A percentile compares a stretch with the other conserved stretches of the same genome.
Conservation (phyloP, 2,888 invertebrate species). For the Callimorpha dominula region DNA sequence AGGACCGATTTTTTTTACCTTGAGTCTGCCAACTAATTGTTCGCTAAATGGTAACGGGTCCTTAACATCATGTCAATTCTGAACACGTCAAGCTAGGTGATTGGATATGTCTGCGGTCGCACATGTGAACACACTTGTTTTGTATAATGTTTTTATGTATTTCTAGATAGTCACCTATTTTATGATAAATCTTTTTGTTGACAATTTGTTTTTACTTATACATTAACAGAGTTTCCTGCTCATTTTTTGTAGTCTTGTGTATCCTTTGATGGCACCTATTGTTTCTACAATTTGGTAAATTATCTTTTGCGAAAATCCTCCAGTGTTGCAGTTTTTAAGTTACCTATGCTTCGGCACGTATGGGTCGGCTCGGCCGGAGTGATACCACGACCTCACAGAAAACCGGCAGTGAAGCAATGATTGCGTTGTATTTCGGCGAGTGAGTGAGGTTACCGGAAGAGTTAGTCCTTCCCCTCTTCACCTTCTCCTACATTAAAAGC, state of each 20-base stretch:
- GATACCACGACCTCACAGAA: too few species aligned
- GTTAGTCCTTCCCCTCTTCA: too few species aligned
- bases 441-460: too few species aligned
- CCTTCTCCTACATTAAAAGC: too few species aligned
- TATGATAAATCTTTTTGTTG: neutral
- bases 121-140: constrained; percentile 12
- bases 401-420: too few species aligned
- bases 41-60: neutral
- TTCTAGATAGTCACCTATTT: neutral
- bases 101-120: constrained; percentile 47
- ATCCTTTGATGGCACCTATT: neutral
- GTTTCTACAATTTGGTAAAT: neutral
- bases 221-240: neutral
- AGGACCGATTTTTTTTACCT: neutral
- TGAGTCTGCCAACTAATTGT: neutral
- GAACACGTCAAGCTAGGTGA: constrained; percentile 35
- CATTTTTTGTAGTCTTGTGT: neutral
- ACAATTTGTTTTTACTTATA: neutral
- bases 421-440: too few species aligned
- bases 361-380: too few species aligned
- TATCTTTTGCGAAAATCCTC: neutral
- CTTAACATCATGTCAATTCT: constrained; percentile 18
- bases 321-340: neutral
- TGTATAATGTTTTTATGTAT: constrained; percentile 21
- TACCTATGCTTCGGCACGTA: too few species aligned